These are phyloP conservation scores for Emmelina monodactyla DNA, from an alignment of 2,888 invertebrate genomes.

Conservation along the genomic window DNA sequence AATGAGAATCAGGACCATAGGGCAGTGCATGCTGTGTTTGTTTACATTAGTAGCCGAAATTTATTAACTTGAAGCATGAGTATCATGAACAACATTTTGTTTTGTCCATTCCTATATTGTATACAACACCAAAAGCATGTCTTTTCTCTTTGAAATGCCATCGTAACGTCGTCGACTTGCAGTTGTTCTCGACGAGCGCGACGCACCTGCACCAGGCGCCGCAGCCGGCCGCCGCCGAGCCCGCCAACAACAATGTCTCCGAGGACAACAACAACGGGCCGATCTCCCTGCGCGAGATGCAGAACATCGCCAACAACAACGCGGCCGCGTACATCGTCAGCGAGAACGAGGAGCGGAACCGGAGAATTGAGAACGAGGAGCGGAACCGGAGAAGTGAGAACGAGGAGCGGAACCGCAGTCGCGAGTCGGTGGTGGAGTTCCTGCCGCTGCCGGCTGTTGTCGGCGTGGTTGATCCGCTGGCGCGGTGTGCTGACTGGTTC, in stretches of 20 bases:
- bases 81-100: too few relatives aligned
- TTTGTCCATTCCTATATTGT: too few relatives aligned
- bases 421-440: conserved; percentile 54
- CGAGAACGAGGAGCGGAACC: conserved; percentile 55
- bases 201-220: conserved; percentile 45
- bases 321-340: conserved; percentile 59
- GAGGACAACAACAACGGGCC: conserved; percentile 67
- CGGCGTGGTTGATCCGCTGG: conserved; percentile 42
- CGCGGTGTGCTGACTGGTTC: conserved; percentile 53
- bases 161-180: conserved; percentile 12
- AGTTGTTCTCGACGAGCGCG: conserved; percentile 52
- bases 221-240: conserved; percentile 49
- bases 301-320: conserved; percentile 66
- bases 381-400: conserved; percentile 55
- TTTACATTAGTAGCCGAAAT: too few relatives aligned
- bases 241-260: conserved; percentile 50
- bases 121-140: too few relatives aligned
- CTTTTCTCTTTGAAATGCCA: too few relatives aligned
- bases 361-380: conserved; percentile 58
- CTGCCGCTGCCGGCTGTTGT: conserved; percentile 45
- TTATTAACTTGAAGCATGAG: too few relatives aligned
- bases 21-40: conserved; percentile 20
- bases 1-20: too few relatives aligned
- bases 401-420: conserved; percentile 49
- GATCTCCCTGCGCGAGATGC: conserved; percentile 62